A percentile compares a stretch with the other conserved stretches of the same genome.
These are phyloP conservation scores for Scaptomyza montana DNA, from an alignment of 1,140 invertebrate species.

Conservation along the genomic window DNA sequence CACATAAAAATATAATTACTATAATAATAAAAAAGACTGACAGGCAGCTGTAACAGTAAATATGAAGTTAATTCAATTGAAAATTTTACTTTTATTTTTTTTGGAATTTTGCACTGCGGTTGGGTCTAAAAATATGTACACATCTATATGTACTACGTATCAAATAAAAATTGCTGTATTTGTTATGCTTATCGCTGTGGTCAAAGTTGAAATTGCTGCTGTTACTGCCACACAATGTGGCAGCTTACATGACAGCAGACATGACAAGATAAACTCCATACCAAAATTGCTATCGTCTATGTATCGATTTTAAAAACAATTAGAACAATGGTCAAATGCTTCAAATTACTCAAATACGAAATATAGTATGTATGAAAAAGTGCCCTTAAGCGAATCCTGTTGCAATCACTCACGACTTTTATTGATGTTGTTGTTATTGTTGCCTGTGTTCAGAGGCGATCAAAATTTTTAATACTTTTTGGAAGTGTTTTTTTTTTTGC, in stretches of 20 bases:
- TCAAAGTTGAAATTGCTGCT: neutral
- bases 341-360: neutral
- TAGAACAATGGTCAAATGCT: slow-evolving; percentile 1
- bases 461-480: no score
- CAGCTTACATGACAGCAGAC: slow-evolving; percentile 15
- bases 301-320: slow-evolving; percentile 1
- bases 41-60: neutral
- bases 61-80: slow-evolving; percentile 6
- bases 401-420: neutral
- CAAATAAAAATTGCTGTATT: neutral
- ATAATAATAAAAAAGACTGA: neutral
- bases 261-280: slow-evolving; percentile 9
- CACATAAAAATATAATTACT: neutral
- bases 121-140: slow-evolving; percentile 4
- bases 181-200: slow-evolving; percentile 7
- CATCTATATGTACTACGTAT: no score
- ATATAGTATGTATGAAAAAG: neutral
- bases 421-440: neutral
- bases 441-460: no score
- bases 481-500: neutral
- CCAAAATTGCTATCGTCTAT: neutral
- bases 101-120: slow-evolving; percentile 8
- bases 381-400: neutral
- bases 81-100: slow-evolving; percentile 4
- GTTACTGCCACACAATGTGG: slow-evolving; percentile 14